These are phyloP conservation scores for Struthidea cinerea DNA, from an alignment of 2,113 vertebrate genomes.

Conservation along the genomic window DNA sequence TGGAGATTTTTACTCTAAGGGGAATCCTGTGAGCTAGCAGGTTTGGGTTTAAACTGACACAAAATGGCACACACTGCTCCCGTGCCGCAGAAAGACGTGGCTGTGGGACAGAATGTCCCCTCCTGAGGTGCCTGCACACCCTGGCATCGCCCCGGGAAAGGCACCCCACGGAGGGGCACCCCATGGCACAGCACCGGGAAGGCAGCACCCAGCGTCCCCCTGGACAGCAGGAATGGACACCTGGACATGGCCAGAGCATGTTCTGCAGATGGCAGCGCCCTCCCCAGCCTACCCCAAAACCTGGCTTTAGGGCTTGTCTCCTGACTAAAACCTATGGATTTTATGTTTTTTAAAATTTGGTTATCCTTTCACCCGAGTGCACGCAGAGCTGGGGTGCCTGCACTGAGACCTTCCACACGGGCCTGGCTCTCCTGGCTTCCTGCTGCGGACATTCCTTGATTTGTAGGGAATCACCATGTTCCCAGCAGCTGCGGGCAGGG, in stretches of 20 bases:
- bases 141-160: not conserved
- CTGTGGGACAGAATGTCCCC: not conserved
- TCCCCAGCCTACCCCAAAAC: not conserved
- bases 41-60: not conserved
- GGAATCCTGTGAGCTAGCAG: not conserved
- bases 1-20: not conserved
- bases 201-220: not conserved
- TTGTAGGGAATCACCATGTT: rapidly evolving
- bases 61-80: not conserved
- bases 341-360: too few species aligned
- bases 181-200: rapidly evolving
- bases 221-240: not conserved
- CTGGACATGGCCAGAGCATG: not conserved
- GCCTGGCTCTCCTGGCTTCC: not conserved
- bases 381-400: not conserved
- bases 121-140: not conserved
- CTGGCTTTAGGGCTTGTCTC: not conserved
- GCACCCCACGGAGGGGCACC: not conserved
- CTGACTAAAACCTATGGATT: not conserved
- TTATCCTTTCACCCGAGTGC: not conserved
- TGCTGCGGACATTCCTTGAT: not conserved
- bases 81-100: not conserved
- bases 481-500: not conserved
- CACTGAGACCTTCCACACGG: rapidly evolving
- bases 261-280: not conserved